A percentile compares a stretch with the other conserved stretches of the same genome.
Conservation (phyloP, 2,113 vertebrate species). For the Onychostruthus taczanowskii region DNA sequence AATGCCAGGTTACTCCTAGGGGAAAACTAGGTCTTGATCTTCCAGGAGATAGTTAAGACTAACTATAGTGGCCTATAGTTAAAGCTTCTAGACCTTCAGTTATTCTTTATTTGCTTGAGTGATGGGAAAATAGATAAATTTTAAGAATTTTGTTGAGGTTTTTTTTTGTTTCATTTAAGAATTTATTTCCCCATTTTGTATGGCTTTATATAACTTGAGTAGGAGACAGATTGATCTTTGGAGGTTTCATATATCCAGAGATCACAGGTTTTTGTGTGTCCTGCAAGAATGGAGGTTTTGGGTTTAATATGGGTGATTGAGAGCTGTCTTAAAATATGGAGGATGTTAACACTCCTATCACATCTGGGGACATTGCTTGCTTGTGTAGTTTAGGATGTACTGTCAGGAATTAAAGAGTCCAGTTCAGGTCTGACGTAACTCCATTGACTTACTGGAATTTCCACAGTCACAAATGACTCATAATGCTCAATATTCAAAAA, state of each 20-base stretch:
- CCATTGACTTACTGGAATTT: conserved; percentile 37
- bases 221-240: not conserved
- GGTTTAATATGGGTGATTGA: not conserved
- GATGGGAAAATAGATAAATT: not conserved
- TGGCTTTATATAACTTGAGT: not conserved
- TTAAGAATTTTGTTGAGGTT: not conserved
- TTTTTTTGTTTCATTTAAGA: not conserved
- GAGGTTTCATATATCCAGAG: not conserved
- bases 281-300: not conserved
- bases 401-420: conserved; percentile 7
- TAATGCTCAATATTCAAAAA: conserved; percentile 14
- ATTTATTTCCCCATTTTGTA: not conserved
- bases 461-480: conserved; percentile 32
- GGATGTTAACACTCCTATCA: not conserved
- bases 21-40: not conserved
- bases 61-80: not conserved
- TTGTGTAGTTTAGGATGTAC: not conserved
- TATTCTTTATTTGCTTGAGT: not conserved
- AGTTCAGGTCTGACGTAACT: not conserved
- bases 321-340: not conserved
- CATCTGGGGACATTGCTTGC: not conserved
- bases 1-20: not conserved
- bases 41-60: not conserved
- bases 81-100: not conserved
- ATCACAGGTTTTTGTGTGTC: not conserved